Evolutionary conservation across 2,797 vertebrate species (phyloP).

Genomic region (Cygnus olor): DNA sequence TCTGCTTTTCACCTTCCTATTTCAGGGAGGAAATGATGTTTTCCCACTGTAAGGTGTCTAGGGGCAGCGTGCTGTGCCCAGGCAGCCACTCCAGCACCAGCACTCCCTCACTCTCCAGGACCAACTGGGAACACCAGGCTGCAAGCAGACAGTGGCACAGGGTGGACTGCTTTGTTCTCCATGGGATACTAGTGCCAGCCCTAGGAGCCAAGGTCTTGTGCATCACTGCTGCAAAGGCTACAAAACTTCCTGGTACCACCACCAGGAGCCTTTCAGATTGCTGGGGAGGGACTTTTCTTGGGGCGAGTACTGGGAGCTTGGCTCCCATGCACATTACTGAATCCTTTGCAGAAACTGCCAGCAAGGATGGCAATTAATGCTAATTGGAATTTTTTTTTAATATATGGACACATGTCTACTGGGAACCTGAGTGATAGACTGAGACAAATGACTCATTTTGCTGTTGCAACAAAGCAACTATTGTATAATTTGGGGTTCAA

Average conservation of each 20-base stretch:
- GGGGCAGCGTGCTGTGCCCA: neutral
- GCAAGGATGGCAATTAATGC: slow-evolving; percentile 49
- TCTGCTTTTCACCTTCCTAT: neutral
- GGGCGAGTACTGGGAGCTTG: slow-evolving; percentile 36
- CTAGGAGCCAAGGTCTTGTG: neutral
- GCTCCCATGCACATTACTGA: slow-evolving; percentile 59
- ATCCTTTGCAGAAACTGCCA: slow-evolving; percentile 26
- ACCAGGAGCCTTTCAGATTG: neutral
- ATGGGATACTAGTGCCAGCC: neutral
- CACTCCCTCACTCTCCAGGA: neutral
- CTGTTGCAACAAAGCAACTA: neutral
- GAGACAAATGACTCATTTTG: slow-evolving; percentile 55
- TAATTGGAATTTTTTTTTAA: slow-evolving; percentile 37
- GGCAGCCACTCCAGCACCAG: neutral
- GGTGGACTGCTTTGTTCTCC: neutral
- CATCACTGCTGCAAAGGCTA: neutral
- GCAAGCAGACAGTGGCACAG: neutral
- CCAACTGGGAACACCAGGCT: neutral
- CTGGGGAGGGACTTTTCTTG: neutral
- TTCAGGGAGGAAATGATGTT: neutral
- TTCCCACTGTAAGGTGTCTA: neutral
- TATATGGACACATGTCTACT: slow-evolving; percentile 30
- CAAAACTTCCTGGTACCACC: neutral
- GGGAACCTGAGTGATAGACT: slow-evolving; percentile 26
- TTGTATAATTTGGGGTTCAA: neutral